Evolutionary conservation across 2,888 invertebrate genomes (phyloP).

Genomic region (Diarsia brunnea): DNA sequence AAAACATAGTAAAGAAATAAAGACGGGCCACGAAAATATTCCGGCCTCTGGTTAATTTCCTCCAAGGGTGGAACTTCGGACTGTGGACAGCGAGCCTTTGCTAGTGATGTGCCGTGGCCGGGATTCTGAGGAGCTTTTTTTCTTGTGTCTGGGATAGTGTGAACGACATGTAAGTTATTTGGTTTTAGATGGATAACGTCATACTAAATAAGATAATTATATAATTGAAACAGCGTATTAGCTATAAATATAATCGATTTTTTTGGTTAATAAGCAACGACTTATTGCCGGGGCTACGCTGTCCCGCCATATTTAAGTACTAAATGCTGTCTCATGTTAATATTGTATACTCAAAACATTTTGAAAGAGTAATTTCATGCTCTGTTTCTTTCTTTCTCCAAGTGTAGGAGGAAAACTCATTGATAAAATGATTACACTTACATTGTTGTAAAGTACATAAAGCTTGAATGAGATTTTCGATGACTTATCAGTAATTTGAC

Average conservation of each 20-base stretch:
- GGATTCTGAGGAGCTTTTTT: conserved; percentile 1
- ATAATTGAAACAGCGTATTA: neutral
- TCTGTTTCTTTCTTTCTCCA: no score
- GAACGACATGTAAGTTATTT: neutral
- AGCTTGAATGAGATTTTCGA: neutral
- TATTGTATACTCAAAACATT: no score
- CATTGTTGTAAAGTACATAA: neutral
- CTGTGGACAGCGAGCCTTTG: conserved; percentile 56
- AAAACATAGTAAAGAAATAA: conserved; percentile 63
- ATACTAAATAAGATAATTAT: neutral
- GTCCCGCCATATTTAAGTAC: no score
- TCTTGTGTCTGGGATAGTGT: neutral
- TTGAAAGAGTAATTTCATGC: no score
- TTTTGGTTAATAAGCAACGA: no score
- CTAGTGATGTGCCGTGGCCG: conserved; percentile 53
- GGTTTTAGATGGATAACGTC: neutral
- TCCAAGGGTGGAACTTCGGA: conserved; percentile 63
- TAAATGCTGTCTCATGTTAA: no score
- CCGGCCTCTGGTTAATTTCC: conserved; percentile 68
- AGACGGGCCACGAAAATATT: conserved; percentile 60
- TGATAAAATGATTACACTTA: neutral
- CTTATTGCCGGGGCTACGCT: no score
- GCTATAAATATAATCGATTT: no score
- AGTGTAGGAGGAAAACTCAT: neutral
- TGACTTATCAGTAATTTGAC: neutral